Evolutionary conservation across 2,888 invertebrate genomes (phyloP).

Genomic region (Caenorhabditis sp.): DNA sequence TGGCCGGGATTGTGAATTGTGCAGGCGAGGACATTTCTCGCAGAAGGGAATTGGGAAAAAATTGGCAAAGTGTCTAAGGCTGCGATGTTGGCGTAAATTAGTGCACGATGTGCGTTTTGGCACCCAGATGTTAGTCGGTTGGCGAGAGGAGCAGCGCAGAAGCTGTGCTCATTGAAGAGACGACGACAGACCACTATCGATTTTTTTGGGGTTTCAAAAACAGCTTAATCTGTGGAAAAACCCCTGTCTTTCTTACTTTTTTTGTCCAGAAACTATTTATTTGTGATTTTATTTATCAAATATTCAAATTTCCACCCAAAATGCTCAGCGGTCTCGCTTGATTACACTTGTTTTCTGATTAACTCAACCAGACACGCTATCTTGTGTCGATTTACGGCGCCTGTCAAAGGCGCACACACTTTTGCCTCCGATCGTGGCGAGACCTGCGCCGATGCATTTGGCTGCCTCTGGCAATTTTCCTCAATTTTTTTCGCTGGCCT

Average conservation of each 20-base stretch:
- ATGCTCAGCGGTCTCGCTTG: constrained; percentile 13
- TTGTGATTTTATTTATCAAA: not conserved
- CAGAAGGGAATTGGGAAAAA: constrained; percentile 11
- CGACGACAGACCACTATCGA: constrained; percentile 60
- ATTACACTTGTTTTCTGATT: constrained; percentile 11
- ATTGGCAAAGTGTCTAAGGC: not conserved
- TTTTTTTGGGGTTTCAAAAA: constrained; percentile 18
- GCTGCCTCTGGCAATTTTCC: constrained; percentile 30
- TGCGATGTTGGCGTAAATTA: constrained; percentile 35
- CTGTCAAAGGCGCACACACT: constrained; percentile 61
- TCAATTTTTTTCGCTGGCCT: constrained; percentile 62
- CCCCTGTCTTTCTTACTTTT: not conserved
- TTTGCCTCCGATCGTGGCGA: constrained; percentile 30
- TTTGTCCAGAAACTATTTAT: not conserved
- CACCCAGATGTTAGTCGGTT: constrained; percentile 52
- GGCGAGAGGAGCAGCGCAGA: constrained; percentile 20
- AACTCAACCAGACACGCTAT: not conserved
- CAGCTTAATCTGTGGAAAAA: no score
- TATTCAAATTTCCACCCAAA: constrained; percentile 4
- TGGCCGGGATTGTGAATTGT: constrained; percentile 76
- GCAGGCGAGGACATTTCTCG: constrained; percentile 55
- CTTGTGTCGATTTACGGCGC: constrained; percentile 61
- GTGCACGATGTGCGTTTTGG: constrained; percentile 45
- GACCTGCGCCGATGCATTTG: constrained; percentile 37
- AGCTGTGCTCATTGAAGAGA: constrained; percentile 46